Evolutionary conservation across 2,797 vertebrate species (phyloP).

Genomic region (Triplophysa yarkandensis): DNA sequence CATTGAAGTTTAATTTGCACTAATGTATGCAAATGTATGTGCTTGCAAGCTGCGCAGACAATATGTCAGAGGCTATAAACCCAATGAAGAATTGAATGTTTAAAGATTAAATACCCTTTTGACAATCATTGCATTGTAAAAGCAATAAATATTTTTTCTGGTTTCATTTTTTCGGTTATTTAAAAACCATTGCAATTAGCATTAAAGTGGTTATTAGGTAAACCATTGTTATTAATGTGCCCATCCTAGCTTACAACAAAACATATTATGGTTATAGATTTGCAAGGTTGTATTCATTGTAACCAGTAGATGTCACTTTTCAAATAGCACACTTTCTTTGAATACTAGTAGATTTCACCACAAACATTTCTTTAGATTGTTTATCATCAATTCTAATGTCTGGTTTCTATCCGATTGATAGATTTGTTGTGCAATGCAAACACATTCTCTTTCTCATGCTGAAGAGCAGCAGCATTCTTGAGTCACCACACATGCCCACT

Average conservation of each 20-base stretch:
- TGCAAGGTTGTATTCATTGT: conserved; percentile 3
- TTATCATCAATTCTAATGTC: not conserved
- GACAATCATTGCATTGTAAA: not conserved
- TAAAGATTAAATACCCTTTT: not conserved
- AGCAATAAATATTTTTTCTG: not conserved
- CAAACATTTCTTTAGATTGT: not conserved
- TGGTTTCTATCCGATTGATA: not conserved
- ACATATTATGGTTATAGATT: conserved; percentile 22
- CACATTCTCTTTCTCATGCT: not conserved
- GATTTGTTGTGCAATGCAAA: not conserved
- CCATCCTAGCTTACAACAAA: conserved; percentile 11
- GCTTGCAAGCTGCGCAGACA: conserved; percentile 7
- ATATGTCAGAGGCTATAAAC: not conserved
- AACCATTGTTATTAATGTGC: not conserved
- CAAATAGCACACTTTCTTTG: not conserved
- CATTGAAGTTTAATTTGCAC: not conserved
- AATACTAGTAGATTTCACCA: not conserved
- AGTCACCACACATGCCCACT: conserved; percentile 5
- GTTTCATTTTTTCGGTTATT: not conserved
- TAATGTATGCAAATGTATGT: conserved; percentile 2
- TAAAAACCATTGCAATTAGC: not conserved
- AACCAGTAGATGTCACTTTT: conserved; percentile 53
- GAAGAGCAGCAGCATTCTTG: not conserved
- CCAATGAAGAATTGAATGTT: not conserved
- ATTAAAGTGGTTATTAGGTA: conserved; percentile 13